Percentiles rank a stretch among this genome's conserved stretches.
phyloP scores from a whole-genome alignment of 2,888 invertebrate species.

The Helicoverpa assulta region DNA sequence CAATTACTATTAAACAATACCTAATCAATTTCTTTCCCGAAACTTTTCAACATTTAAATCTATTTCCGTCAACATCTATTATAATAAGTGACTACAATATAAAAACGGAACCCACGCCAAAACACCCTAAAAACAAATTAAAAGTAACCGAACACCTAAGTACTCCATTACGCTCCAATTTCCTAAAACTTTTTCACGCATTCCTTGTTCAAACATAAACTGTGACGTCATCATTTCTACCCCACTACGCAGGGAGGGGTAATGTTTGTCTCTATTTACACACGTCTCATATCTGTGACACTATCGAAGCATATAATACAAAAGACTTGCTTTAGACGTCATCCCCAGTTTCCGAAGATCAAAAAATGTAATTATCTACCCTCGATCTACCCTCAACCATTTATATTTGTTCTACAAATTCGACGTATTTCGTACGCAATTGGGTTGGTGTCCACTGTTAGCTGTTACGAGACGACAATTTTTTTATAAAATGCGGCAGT shows the following conservation, averaged over 20 bases:
- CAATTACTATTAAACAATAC: too few relatives aligned
- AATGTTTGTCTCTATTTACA: conserved; percentile 67
- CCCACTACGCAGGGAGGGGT: conserved; percentile 12
- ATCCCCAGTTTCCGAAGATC: conserved; percentile 86
- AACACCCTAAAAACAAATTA: conserved; percentile 18
- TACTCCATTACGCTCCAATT: conserved; percentile 55
- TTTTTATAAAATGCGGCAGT: too few relatives aligned
- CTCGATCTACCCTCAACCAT: conserved; percentile 89
- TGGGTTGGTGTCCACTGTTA: conserved; percentile 72
- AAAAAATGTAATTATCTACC: conserved; percentile 91
- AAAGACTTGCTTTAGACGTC: conserved; percentile 75
- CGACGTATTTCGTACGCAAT: conserved; percentile 87
- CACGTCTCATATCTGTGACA: conserved; percentile 81
- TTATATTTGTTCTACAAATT: conserved; percentile 90
- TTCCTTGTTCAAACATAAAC: conserved; percentile 43
- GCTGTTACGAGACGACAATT: conserved; percentile 21
- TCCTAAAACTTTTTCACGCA: conserved; percentile 45
- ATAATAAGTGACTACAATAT: not conserved
- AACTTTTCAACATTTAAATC: not conserved
- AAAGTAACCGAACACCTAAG: conserved; percentile 45
- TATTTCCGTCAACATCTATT: not conserved
- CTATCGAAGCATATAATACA: conserved; percentile 83
- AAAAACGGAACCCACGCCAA: not conserved
- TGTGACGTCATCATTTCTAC: conserved; percentile 54
- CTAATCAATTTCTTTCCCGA: not conserved